Percentiles rank a stretch among this genome's conserved stretches.
Evolutionary conservation across 2,797 vertebrate species (phyloP).

Genomic region (Coluber constrictor): DNA sequence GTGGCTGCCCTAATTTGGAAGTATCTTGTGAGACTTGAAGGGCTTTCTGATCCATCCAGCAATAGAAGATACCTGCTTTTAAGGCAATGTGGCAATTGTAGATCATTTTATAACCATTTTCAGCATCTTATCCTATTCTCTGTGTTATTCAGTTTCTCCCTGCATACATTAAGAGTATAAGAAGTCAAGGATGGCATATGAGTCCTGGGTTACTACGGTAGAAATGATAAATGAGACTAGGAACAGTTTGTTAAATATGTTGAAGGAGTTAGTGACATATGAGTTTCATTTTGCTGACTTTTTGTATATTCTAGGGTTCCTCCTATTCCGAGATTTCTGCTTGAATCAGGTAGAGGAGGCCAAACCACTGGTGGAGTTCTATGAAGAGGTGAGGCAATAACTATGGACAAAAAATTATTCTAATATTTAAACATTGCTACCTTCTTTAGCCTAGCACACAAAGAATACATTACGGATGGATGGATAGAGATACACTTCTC

Average conservation of each 20-base stretch:
- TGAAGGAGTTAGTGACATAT: fast-evolving
- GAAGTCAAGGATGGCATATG: not conserved
- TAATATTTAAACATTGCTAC: not conserved
- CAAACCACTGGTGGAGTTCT: conserved; percentile 74
- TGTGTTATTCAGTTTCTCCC: not conserved
- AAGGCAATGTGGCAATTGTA: not conserved
- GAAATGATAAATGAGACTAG: not conserved
- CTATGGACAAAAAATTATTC: not conserved
- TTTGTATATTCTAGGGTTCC: conserved; percentile 62
- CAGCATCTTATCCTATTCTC: not conserved
- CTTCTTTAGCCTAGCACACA: not conserved
- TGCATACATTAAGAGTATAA: not conserved
- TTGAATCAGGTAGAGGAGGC: conserved; percentile 74
- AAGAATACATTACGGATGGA: not conserved
- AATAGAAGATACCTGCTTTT: not conserved
- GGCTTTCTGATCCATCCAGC: not conserved
- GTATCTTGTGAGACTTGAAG: not conserved
- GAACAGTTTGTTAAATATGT: too few relatives aligned
- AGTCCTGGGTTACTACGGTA: not conserved
- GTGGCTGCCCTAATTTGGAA: not conserved
- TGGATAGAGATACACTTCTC: too few relatives aligned
- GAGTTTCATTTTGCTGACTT: fast-evolving
- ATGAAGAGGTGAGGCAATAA: conserved; percentile 69
- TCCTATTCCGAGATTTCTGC: conserved; percentile 75
- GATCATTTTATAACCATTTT: not conserved